These are phyloP conservation scores for Matsumyia berberina DNA, from an alignment of 2,888 invertebrate species.

Conservation along the genomic window DNA sequence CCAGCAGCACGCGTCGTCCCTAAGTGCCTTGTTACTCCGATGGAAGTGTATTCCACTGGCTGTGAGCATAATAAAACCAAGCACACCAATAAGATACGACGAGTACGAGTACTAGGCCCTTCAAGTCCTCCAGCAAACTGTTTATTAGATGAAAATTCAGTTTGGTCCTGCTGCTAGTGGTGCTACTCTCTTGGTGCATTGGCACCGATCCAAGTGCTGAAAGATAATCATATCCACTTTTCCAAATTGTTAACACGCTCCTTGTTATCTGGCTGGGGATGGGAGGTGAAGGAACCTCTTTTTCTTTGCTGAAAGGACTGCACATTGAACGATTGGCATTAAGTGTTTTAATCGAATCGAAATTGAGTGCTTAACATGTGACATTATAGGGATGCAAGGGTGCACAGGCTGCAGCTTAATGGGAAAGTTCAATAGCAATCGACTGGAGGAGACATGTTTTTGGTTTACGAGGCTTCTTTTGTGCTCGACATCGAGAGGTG, in stretches of 20 bases:
- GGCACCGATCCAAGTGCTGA: conserved; percentile 51
- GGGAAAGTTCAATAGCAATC: conserved; percentile 25
- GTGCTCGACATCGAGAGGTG: conserved; percentile 12
- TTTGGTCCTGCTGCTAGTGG: conserved; percentile 16
- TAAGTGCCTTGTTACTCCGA: conserved; percentile 37
- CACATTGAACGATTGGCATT: conserved; percentile 48
- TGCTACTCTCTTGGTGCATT: conserved; percentile 42
- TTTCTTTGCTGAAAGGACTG: conserved; percentile 44
- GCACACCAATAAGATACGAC: no score
- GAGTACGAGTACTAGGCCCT: conserved; percentile 46
- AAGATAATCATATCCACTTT: conserved; percentile 43
- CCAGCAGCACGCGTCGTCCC: conserved; percentile 52
- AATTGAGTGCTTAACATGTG: conserved; percentile 55
- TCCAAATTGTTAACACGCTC: conserved; percentile 39
- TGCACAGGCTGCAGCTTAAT: conserved; percentile 38
- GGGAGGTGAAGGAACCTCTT: not conserved
- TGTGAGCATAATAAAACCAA: conserved; percentile 50
- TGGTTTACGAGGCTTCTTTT: conserved; percentile 1
- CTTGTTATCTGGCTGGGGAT: conserved; percentile 25
- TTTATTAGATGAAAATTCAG: conserved; percentile 48
- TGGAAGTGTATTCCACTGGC: conserved; percentile 11
- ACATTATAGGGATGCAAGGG: conserved; percentile 42
- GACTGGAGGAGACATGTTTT: conserved; percentile 11
- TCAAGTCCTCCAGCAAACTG: conserved; percentile 50
- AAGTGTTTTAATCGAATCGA: conserved; percentile 62